A percentile compares a stretch with the other conserved stretches of the same genome.
Conservation (phyloP, 2,888 invertebrate species). For the Gastracanthus pulcherrimus region DNA sequence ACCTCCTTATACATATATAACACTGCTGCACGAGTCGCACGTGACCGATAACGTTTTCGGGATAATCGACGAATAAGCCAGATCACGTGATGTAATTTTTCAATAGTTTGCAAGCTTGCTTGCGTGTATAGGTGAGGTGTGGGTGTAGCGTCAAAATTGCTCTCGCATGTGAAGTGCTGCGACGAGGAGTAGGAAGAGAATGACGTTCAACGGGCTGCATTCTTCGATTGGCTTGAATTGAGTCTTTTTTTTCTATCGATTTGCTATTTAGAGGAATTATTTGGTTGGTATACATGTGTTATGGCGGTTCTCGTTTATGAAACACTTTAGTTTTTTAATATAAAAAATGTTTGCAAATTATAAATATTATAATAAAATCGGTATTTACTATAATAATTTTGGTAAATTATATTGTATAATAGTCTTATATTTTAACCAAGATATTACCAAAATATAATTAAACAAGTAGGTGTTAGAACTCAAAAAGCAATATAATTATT, state of each 20-base stretch:
- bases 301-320: no score
- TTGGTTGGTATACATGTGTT: no score
- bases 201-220: neutral
- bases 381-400: no score
- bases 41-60: conserved; percentile 18
- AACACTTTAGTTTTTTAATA: no score
- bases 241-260: neutral
- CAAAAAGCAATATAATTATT: no score
- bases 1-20: neutral
- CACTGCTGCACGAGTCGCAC: conserved; percentile 5
- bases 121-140: neutral
- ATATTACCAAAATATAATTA: no score
- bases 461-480: no score
- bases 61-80: conserved; percentile 5
- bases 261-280: neutral
- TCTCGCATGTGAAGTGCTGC: conserved; percentile 12
- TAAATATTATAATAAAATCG: no score
- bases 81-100: conserved; percentile 11
- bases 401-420: no score
- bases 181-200: neutral
- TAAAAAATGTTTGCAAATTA: no score
- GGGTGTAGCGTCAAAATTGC: neutral
- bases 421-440: no score
- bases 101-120: neutral
- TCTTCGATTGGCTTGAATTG: conserved; percentile 1